Evolutionary conservation across 1,140 invertebrate species (phyloP).

Genomic region (Agrypnia vestita): DNA sequence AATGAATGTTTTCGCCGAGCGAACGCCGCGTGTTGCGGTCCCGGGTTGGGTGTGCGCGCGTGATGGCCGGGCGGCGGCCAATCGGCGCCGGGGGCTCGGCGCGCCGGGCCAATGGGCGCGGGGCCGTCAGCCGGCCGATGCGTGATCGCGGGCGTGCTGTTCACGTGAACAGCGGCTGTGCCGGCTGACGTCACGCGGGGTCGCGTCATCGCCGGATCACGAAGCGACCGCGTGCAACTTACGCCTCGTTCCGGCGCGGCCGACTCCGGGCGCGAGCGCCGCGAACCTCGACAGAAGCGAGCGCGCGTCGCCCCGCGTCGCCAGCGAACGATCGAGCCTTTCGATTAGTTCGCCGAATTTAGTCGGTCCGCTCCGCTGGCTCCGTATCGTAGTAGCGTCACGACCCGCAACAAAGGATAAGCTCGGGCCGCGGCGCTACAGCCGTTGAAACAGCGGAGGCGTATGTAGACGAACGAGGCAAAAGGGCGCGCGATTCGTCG

Average conservation of each 20-base stretch:
- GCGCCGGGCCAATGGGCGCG: slow-evolving; percentile 68
- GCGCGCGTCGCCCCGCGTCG: neutral
- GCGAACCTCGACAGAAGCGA: neutral
- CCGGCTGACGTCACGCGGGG: slow-evolving; percentile 72
- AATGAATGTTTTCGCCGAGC: slow-evolving; percentile 49
- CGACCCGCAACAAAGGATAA: slow-evolving; percentile 29
- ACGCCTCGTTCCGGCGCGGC: slow-evolving; percentile 49
- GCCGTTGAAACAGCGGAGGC: too few relatives aligned
- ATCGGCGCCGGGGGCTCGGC: slow-evolving; percentile 67
- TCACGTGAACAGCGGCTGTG: slow-evolving; percentile 74
- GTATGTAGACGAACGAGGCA: too few relatives aligned
- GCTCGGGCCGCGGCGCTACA: too few relatives aligned
- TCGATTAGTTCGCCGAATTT: neutral
- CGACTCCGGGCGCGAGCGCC: neutral
- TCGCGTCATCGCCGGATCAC: slow-evolving; percentile 62
- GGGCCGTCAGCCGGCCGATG: slow-evolving; percentile 73
- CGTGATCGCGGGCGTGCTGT: slow-evolving; percentile 72
- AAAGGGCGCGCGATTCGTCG: too few relatives aligned
- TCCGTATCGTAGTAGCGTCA: slow-evolving; percentile 25
- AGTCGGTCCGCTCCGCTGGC: neutral
- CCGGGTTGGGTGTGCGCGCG: slow-evolving; percentile 61
- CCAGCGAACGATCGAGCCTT: neutral
- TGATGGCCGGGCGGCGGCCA: slow-evolving; percentile 62
- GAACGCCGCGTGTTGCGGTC: slow-evolving; percentile 62
- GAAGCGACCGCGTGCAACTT: slow-evolving; percentile 69